Base-by-base conservation (phyloP, 2,797 vertebrate species). In the Centropyge bicolor region DNA sequence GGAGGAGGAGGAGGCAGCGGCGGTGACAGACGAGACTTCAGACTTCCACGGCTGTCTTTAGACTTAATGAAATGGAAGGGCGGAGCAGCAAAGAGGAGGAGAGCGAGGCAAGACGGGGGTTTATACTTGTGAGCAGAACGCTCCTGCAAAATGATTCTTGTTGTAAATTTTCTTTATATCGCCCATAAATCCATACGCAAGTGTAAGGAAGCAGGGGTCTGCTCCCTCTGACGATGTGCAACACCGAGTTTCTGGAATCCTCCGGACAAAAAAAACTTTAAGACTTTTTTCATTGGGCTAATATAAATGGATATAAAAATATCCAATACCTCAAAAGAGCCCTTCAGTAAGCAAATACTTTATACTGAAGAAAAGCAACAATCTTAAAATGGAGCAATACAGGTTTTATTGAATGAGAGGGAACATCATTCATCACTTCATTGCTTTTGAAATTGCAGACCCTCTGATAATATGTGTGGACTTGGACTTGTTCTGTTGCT, bases 11-110 rank as follows among this genome's bases (percentile, higher is more conserved):
- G 31, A 78, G 22, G 79, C 22, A 70, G 70, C 40, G 22, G 81
- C 27, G 17, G 75, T 87, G 89, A 89, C 80, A 83, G 78, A 89
- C 81, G 45, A 80, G 88, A 71, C 81, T 85, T 87, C 82, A 81
- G 88, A 86, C 78, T 87, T 88, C 80, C 79, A 80, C 46, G 74
- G 86, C 76, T 80, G 82, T 90, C 88, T 92, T 84, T 75, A 55
- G 89, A 80, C 88, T 89, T 94, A 94, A 96, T 95, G 91, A 95
- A 94, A 95, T 93, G 91, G 91, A 94, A 85, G 93, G 93, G 90
- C 86, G 89, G 92, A 88, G 88, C 85, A 59, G 83, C 79, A 51
- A 48, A 69, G 80, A 90, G 84, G 85, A 85, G 86, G 86, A 61
- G 67, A 85, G 76, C n/a, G 16, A 66, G 66, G 84, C 52, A 79